Conservation (phyloP, 2,797 vertebrate genomes). For the Gallinago nigripennis region DNA sequence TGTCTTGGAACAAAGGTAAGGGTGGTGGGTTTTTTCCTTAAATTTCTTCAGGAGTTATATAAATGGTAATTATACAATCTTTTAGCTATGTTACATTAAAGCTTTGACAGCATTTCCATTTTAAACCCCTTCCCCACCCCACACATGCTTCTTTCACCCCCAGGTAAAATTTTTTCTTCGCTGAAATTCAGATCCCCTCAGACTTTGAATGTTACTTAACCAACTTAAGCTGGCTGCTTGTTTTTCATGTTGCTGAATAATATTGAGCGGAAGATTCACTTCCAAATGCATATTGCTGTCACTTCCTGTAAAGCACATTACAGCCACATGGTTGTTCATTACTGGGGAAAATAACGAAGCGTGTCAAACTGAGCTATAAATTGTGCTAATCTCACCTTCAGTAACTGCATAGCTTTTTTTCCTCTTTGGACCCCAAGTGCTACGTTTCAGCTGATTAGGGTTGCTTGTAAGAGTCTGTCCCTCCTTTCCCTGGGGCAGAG, state of each 20-base stretch:
- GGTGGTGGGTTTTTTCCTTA: not conserved
- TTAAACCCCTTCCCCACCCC: not conserved
- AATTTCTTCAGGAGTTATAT: not conserved
- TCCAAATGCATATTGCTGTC: constrained; percentile 10
- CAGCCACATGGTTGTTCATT: not conserved
- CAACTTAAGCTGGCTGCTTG: not conserved
- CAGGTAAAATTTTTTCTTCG: constrained; percentile 17
- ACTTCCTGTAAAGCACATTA: not conserved
- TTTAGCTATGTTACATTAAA: constrained; percentile 19
- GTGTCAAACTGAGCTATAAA: not conserved
- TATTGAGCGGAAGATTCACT: constrained; percentile 1
- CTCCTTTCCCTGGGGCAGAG: not conserved
- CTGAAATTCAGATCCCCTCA: not conserved
- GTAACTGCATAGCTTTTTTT: not conserved
- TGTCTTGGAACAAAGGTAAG: constrained; percentile 46
- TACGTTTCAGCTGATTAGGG: not conserved
- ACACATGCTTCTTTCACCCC: not conserved
- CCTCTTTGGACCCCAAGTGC: not conserved
- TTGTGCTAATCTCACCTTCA: not conserved
- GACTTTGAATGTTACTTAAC: constrained; percentile 9
- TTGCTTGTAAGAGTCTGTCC: not conserved
- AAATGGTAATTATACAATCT: not conserved
- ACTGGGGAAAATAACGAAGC: not conserved
- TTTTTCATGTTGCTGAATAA: constrained; percentile 17
- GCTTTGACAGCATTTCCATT: constrained; percentile 27